phyloP scores from a whole-genome alignment of 2,113 vertebrate species.

The Alligator mississippiensis region DNA sequence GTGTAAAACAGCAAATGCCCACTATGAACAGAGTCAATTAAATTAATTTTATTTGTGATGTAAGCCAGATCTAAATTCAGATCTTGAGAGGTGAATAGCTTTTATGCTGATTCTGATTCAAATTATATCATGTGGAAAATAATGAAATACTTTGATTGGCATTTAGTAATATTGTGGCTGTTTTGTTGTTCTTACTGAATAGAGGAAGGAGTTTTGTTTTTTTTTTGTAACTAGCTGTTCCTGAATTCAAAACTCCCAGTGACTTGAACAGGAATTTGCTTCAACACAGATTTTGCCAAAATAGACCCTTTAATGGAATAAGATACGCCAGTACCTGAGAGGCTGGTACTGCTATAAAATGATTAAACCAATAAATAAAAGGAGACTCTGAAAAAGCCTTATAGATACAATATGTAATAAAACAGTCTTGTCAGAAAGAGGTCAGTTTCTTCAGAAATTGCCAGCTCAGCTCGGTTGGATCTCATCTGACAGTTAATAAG shows the following conservation, averaged over 20 bases:
- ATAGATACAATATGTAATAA: not conserved
- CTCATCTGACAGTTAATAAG: not conserved
- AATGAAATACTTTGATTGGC: not conserved
- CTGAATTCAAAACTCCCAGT: not conserved
- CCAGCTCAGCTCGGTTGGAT: not conserved
- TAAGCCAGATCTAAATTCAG: not conserved
- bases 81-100: not conserved
- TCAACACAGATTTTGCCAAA: conserved; percentile 3
- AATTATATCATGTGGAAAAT: not conserved
- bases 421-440: not conserved
- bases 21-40: conserved; percentile 17
- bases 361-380: conserved; percentile 27
- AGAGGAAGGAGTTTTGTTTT: not conserved
- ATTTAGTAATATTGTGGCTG: not conserved
- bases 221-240: not conserved
- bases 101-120: not conserved
- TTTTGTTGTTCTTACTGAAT: not conserved
- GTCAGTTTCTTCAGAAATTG: not conserved
- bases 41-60: conserved; percentile 10
- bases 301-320: not conserved
- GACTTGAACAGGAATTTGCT: conserved; percentile 12
- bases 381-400: not conserved
- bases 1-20: conserved; percentile 1
- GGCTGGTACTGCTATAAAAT: not conserved
- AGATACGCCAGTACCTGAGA: not conserved